Base-by-base conservation (phyloP, 2,113 vertebrate genomes). In the Ifrita kowaldi region DNA sequence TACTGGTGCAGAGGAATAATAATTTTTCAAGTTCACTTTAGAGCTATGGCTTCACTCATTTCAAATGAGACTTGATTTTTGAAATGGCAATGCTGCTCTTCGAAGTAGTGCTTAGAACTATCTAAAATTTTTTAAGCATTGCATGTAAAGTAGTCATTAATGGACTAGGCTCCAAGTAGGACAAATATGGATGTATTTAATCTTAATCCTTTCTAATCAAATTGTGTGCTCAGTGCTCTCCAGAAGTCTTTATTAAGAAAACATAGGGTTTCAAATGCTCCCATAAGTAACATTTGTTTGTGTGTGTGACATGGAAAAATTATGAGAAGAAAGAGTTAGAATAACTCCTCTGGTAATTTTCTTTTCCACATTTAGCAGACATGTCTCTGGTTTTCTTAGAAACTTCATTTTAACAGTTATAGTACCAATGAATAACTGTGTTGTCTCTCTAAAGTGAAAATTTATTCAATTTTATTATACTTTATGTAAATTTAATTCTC, bases 351-450 rank as follows among this genome's bases (percentile, higher is more conserved):
- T 71, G 67, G 57, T 42, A 79, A 89, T 96, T 91, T 79, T 67
- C 62, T 79, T 91, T 89, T 55, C 42, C 23, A 67, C 35, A 83
- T 62, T 90, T 70, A 91, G 59, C 42, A 74, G 55, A 80, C 2
- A 0, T 17, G 42, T 68, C 82, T 82, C 70, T 56, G 41, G 27
- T 73, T 97, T 92, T 88, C 75, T 56, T 65, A 80, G 79, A 88
- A 97, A 92, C 50, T 88, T 93, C 83, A 95, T 92, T 93, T 91
- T 90, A 93, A 73, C 90, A 86, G 75, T 57, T 92, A 86, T 11
- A 91, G 71, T 53, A 89, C 60, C 70, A 87, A 76, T 62, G 73
- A 94, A 80, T 92, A 86, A 92, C 50, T 39, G 9, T 55, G 87
- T 89, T 86, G 64, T 53, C 50, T 52, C 75, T 77, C 81, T 88